A percentile compares a stretch with the other conserved stretches of the same genome.
These are phyloP conservation scores for Branchipolynoe longqiensis DNA, from an alignment of 2,888 invertebrate species.

Conservation along the genomic window DNA sequence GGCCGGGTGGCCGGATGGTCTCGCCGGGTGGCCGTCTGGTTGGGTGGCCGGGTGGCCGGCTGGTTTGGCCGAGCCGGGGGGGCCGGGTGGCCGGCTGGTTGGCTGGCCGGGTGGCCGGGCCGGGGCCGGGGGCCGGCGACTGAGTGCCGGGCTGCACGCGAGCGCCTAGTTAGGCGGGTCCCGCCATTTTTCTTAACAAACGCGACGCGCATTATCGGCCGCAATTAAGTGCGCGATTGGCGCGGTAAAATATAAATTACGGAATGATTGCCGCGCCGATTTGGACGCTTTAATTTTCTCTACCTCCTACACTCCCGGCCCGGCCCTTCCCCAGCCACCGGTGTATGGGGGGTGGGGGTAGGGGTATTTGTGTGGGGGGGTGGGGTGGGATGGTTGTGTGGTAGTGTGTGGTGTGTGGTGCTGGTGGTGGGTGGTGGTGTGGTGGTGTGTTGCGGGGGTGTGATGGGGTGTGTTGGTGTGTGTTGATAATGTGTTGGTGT, in stretches of 20 bases:
- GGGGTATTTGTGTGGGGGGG: too few species aligned
- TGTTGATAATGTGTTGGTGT: too few species aligned
- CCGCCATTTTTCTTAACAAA: slow-evolving; percentile 54
- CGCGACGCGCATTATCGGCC: slow-evolving; percentile 27
- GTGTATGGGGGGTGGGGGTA: not conserved
- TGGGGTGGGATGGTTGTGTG: too few species aligned
- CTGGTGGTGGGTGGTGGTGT: not conserved
- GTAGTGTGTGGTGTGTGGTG: not conserved
- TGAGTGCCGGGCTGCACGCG: slow-evolving; percentile 23
- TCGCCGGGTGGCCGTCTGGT: too few species aligned
- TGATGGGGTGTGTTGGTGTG: too few species aligned
- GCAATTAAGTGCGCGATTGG: slow-evolving; percentile 49
- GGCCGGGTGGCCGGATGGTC: not conserved
- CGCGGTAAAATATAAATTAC: slow-evolving; percentile 53
- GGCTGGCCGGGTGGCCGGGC: too few species aligned
- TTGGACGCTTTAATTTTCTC: slow-evolving; percentile 51
- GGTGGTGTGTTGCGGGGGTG: too few species aligned
- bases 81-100: too few species aligned
- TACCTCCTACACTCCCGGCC: too few species aligned
- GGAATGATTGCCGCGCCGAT: slow-evolving; percentile 52
- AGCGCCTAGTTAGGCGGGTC: slow-evolving; percentile 20
- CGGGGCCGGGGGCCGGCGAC: not conserved
- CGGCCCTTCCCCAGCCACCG: slow-evolving; percentile 30
- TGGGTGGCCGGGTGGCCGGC: not conserved
- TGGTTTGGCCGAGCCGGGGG: not conserved